Evolutionary conservation across 1,140 invertebrate species (phyloP).

Genomic region (Nasonia longicornis): DNA sequence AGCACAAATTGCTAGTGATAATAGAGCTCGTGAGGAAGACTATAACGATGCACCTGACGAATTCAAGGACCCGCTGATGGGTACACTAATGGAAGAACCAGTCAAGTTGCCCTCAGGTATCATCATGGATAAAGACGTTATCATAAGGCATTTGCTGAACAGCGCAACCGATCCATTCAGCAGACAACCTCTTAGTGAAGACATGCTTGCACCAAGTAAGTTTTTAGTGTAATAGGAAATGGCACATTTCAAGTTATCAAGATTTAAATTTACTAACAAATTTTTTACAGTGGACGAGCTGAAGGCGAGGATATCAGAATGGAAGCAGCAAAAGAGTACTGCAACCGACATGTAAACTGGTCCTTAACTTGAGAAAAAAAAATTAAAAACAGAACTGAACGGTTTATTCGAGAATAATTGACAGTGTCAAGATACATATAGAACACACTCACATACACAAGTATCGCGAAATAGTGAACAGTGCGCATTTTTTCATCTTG

Average conservation of each 20-base stretch:
- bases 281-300: constrained; percentile 75
- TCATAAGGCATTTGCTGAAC: constrained; percentile 93
- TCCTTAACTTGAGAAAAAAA: constrained; percentile 20
- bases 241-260: neutral
- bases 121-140: constrained; percentile 95
- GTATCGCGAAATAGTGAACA: constrained; percentile 37
- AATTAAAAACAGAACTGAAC: constrained; percentile 27
- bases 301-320: constrained; percentile 81
- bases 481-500: constrained; percentile 45
- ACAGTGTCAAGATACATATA: constrained; percentile 35
- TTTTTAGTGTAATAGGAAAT: constrained; percentile 12
- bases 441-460: constrained; percentile 7
- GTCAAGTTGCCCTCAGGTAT: constrained; percentile 94
- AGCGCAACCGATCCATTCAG: constrained; percentile 98
- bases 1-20: constrained; percentile 83
- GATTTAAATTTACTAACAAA: constrained; percentile 3
- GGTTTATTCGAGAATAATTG: constrained; percentile 40
- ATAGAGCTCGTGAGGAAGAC: constrained; percentile 89
- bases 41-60: constrained; percentile 97
- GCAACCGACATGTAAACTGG: constrained; percentile 58
- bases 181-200: constrained; percentile 90
- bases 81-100: constrained; percentile 97
- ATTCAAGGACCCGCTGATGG: constrained; percentile 97
- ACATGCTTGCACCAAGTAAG: constrained; percentile 84
- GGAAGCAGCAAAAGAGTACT: constrained; percentile 80